Evolutionary conservation across 1,140 invertebrate genomes (phyloP).

Genomic region (Monomorium pharaonis): DNA sequence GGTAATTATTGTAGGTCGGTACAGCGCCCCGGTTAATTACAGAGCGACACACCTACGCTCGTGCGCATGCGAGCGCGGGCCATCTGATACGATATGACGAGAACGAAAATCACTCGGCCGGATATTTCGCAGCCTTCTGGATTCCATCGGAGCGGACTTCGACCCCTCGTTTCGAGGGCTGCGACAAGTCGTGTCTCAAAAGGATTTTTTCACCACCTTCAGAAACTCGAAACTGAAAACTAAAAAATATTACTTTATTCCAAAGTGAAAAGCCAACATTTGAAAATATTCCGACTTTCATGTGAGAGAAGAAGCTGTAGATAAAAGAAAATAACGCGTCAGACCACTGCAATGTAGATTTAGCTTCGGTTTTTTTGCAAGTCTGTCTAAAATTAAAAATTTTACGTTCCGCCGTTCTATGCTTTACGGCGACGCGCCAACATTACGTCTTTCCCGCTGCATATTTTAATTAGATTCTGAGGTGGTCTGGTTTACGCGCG

Average conservation of each 20-base stretch:
- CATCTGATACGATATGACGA: constrained; percentile 26
- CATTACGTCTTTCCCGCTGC: constrained; percentile 7
- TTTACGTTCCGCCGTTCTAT: background rate
- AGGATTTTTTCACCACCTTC: background rate
- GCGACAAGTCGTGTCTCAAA: background rate
- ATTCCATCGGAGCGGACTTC: background rate
- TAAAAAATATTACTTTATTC: background rate
- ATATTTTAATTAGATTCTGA: constrained; percentile 56
- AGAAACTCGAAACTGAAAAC: background rate
- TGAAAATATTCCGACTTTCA: background rate
- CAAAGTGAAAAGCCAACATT: background rate
- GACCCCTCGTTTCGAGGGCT: background rate
- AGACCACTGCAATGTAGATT: background rate
- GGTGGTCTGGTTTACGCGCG: constrained; percentile 38
- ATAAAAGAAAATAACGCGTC: background rate
- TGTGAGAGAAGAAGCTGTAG: background rate
- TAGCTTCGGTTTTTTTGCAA: background rate
- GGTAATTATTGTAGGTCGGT: constrained; percentile 58
- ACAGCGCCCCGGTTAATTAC: constrained; percentile 57
- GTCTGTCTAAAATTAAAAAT: constrained; percentile 37
- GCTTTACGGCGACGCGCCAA: background rate
- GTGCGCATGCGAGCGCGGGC: constrained; percentile 42
- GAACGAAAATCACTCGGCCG: constrained; percentile 20
- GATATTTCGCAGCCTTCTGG: background rate
- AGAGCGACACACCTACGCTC: constrained; percentile 38